phyloP scores from a whole-genome alignment of 2,888 invertebrate species.

The Thecocarcelia acutangulata region DNA sequence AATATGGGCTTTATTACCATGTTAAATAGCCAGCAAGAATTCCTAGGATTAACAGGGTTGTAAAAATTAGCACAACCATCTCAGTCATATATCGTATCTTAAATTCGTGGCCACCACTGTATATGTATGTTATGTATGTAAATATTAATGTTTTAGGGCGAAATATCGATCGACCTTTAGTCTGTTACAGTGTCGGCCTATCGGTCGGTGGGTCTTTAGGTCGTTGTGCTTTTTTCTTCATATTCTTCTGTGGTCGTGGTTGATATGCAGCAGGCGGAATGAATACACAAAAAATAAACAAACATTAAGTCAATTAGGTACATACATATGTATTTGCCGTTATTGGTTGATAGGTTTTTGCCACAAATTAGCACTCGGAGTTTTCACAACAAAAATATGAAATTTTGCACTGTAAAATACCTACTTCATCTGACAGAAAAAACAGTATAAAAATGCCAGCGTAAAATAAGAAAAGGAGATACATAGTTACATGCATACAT shows the following conservation, averaged over 20 bases:
- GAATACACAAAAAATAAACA: slow-evolving; percentile 26
- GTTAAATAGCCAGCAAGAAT: no score
- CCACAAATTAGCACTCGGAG: slow-evolving; percentile 8
- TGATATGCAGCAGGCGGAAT: not conserved
- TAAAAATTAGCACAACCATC: no score
- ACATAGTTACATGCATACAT: not conserved
- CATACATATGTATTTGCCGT: no score
- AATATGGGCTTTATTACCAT: no score
- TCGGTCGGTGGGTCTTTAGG: slow-evolving; percentile 55
- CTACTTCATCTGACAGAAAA: slow-evolving; percentile 9
- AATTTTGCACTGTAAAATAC: slow-evolving; percentile 12
- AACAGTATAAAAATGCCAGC: not conserved
- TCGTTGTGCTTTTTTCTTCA: slow-evolving; percentile 17
- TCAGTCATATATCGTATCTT: no score
- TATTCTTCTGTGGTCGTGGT: not conserved
- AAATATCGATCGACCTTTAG: slow-evolving; percentile 61
- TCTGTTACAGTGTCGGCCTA: slow-evolving; percentile 27
- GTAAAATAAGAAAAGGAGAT: not conserved
- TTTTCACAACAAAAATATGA: slow-evolving; percentile 10
- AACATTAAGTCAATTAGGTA: slow-evolving; percentile 58
- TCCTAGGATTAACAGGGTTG: no score
- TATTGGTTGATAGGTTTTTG: slow-evolving; percentile 14
- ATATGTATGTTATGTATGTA: no score
- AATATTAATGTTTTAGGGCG: slow-evolving; percentile 13
- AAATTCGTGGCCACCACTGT: no score